Base-by-base conservation (phyloP, 2,797 vertebrate genomes). In the Octomys mimax region DNA sequence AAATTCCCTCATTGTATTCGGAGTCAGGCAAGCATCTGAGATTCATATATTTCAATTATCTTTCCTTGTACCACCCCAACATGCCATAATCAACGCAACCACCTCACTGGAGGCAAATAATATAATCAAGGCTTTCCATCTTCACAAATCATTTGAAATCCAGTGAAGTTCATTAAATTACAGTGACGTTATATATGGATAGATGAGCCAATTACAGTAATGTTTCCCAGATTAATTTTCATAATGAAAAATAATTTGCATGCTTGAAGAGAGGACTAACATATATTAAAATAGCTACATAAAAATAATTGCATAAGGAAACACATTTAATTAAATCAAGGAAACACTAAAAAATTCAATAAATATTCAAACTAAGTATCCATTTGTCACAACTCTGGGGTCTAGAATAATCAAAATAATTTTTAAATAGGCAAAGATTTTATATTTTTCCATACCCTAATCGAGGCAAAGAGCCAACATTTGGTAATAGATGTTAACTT, bases 11-110 rank as follows among this genome's bases (percentile, higher is more conserved):
- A 0, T 46, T 59, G 61, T 0, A 33, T 6, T n/a, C 81, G 4
- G 16, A 84, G 13, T n/a, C 59, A 71, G 42, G 71, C 6, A 13
- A 75, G 61, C 18, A 9, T 33, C 36, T 64, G 49, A 31, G n/a
- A 75, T 1, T 4, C 42, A n/a, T 28, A 36, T 19, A 14, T 54
- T 77, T 49, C 46, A 24, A 57, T 71, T n/a, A 26, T 1, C 59
- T 4, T 22, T 8, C 77, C 26, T 83, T 57, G 42, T 16, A 5
- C 66, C 46, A 19, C 26, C 28, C 49, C 28, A 61, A 13, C 57
- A 42, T 2, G 6, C 1, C 64, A 4, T 18, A 0, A 9, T 52
- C 36, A 14, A 28, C 13, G 31, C 31, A 1, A 11, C 12, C 16
- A 1, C 68, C 75, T 78, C 16, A 68, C 4, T 28, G 49, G 52